phyloP scores from a whole-genome alignment of 2,888 invertebrate species.

The Andrena bucephala region DNA sequence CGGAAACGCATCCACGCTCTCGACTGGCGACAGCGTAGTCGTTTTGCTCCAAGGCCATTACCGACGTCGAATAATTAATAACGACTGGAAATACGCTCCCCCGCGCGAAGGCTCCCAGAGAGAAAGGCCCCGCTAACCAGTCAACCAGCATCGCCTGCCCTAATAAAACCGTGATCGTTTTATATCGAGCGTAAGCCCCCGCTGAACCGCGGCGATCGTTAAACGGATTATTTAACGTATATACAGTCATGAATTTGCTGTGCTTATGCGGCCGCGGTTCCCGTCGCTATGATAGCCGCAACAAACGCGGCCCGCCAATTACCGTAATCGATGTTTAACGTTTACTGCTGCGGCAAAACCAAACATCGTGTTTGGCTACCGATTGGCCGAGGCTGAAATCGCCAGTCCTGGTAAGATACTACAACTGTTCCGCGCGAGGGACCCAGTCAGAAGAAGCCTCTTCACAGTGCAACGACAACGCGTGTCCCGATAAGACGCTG shows the following conservation, averaged over 20 bases:
- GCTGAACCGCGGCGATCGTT: conserved; percentile 58
- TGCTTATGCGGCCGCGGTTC: conserved; percentile 70
- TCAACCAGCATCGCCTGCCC: conserved; percentile 24
- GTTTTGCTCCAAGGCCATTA: conserved; percentile 19
- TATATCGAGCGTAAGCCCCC: conserved; percentile 46
- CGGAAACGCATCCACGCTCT: conserved; percentile 26
- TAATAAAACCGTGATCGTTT: conserved; percentile 53
- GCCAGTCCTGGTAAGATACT: conserved; percentile 35
- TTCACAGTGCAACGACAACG: neutral
- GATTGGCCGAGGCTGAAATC: conserved; percentile 18
- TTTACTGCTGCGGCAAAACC: conserved; percentile 70
- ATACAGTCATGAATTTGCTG: conserved; percentile 75
- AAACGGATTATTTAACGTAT: conserved; percentile 76
- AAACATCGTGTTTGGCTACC: conserved; percentile 47
- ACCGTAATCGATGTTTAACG: conserved; percentile 80
- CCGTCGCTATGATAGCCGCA: conserved; percentile 64
- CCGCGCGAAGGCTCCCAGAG: neutral
- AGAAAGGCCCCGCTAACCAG: neutral
- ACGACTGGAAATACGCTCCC: neutral
- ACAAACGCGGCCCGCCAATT: conserved; percentile 74
- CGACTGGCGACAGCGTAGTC: neutral
- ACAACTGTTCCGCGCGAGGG: neutral
- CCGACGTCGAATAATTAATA: conserved; percentile 50
- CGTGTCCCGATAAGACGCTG: neutral
- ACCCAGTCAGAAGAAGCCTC: neutral